Base-by-base conservation (phyloP, 2,797 vertebrate genomes). In the Clarias pachynema region DNA sequence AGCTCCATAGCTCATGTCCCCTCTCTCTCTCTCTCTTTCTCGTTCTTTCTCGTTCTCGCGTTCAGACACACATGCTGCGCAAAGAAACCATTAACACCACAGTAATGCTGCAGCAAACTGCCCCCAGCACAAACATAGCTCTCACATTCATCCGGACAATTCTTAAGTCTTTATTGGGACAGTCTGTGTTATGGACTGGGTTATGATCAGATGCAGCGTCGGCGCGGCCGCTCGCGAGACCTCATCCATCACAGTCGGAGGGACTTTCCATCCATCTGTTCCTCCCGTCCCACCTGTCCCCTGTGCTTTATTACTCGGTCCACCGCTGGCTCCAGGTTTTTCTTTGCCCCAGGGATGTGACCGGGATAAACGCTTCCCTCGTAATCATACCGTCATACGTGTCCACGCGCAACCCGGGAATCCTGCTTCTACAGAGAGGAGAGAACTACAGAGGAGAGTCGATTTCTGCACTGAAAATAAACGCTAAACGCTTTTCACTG, bases 71-170 rank as follows among this genome's bases (percentile, higher is more conserved):
- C 34, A 68, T 68, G 69, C 83, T 59, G 22, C 49, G 59, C 59
- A 75, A 59, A 83, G 84, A 49, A 79, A 82, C 79, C 73, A 79
- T 85, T 79, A 89, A 81, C 49, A 73, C 78, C 81, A 86, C 59
- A 83, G 62, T 56, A 82, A 63, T 16, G 75, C 66, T 56, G 81
- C 82, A 82, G 65, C 79, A 29, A 85, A 59, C 53, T 73, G 65
- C 62, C 74, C 74, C 15, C 29, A 68, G 70, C 14, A 8, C 34
- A 40, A 37, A 29, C 22, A 22, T 12, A 74, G 40, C 59, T 29
- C 59, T n/a, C 26, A 12, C 24, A 37, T 85, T 49, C 40, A 80
- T 20, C 57, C 15, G 20, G 15, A 6, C 34, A 0, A 2, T 49
- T 22, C 14, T 69, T 49, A 34, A 26, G 84, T 26, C 77, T 85